These are phyloP conservation scores for Danionella dracula DNA, from an alignment of 2,797 vertebrate species.

Conservation along the genomic window DNA sequence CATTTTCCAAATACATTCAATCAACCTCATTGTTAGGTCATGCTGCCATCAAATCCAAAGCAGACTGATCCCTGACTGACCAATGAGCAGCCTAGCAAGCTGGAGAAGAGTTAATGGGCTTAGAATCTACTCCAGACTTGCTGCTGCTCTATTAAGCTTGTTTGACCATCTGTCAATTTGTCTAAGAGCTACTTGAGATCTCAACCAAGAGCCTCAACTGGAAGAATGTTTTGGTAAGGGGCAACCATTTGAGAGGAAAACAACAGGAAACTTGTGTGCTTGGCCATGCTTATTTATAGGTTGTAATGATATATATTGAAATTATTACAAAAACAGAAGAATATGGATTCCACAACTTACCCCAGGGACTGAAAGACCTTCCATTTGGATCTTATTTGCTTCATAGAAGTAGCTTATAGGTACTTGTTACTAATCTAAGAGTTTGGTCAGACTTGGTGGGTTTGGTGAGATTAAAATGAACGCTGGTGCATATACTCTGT, in stretches of 20 bases:
- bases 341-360: no score
- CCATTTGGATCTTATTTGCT: no score
- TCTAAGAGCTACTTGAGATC: constrained; percentile 48
- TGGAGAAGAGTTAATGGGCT: constrained; percentile 63
- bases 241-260: constrained; percentile 3
- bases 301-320: no score
- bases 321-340: no score
- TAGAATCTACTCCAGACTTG: constrained; percentile 63
- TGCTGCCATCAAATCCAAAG: constrained; percentile 48
- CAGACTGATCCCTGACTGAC: constrained; percentile 45
- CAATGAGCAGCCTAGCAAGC: constrained; percentile 47
- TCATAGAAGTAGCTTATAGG: no score
- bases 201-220: constrained; percentile 1
- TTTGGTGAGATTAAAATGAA: no score
- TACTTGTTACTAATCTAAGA: no score
- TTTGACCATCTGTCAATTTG: constrained; percentile 73
- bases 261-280: no score
- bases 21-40: constrained; percentile 16
- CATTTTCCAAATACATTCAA: constrained; percentile 8
- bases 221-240: not conserved
- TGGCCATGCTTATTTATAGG: no score
- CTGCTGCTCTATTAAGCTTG: constrained; percentile 68
- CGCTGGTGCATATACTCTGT: no score
- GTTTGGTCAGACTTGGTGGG: no score
- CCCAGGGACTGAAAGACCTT: no score